Percentiles rank a stretch among this genome's conserved stretches.
These are phyloP conservation scores for Chaetodon trifascialis DNA, from an alignment of 2,113 vertebrate genomes.

Conservation along the genomic window DNA sequence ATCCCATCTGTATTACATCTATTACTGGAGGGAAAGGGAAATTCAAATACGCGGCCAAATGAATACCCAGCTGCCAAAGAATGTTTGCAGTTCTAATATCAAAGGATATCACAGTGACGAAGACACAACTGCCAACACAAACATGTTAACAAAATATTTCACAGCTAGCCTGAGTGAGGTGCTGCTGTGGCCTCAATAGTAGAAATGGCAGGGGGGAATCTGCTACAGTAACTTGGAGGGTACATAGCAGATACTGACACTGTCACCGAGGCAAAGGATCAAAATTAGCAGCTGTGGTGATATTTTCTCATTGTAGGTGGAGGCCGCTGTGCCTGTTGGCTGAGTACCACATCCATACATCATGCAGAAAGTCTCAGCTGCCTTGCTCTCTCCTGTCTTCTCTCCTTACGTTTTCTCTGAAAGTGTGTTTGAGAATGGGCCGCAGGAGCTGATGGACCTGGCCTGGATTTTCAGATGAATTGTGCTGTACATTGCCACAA, in stretches of 20 bases:
- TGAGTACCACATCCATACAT: conserved; percentile 31
- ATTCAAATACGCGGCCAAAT: conserved; percentile 34
- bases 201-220: conserved; percentile 3
- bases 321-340: conserved; percentile 12
- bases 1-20: conserved; percentile 18
- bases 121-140: conserved; percentile 64
- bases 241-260: background rate
- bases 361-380: conserved; percentile 15
- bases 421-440: background rate
- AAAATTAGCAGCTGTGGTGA: conserved; percentile 31
- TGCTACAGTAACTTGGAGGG: background rate
- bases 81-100: conserved; percentile 60
- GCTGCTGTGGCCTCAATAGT: conserved; percentile 19
- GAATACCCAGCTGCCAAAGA: conserved; percentile 46
- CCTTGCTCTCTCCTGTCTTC: background rate
- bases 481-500: background rate
- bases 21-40: conserved; percentile 36
- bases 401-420: background rate
- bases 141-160: conserved; percentile 64
- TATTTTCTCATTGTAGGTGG: conserved; percentile 33
- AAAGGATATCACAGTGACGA: conserved; percentile 47
- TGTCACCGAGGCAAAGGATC: conserved; percentile 20
- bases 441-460: conserved; percentile 7
- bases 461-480: conserved; percentile 14
- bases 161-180: conserved; percentile 48